A percentile compares a stretch with the other conserved stretches of the same genome.
These are phyloP conservation scores for Drosophila nebulosa DNA, from an alignment of 1,140 invertebrate species.

Conservation along the genomic window DNA sequence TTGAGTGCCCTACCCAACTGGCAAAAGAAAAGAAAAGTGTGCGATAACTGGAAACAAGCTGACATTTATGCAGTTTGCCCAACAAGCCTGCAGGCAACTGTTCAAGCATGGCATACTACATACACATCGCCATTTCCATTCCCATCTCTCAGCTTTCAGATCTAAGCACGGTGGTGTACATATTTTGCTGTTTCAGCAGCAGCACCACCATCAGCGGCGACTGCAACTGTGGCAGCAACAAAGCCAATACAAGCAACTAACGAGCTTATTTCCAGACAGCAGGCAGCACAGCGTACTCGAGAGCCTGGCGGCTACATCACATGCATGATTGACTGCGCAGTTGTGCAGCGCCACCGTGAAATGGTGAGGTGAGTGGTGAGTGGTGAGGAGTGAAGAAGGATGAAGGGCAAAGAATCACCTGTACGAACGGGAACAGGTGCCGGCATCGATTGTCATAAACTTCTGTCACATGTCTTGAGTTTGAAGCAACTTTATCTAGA, in stretches of 20 bases:
- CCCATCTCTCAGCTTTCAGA: neutral
- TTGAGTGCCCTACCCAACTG: constrained; percentile 44
- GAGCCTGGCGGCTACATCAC: constrained; percentile 73
- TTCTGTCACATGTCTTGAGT: constrained; percentile 47
- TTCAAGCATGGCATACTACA: constrained; percentile 59
- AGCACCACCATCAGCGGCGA: constrained; percentile 23
- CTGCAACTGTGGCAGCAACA: constrained; percentile 1
- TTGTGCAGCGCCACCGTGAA: constrained; percentile 57
- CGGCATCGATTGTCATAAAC: constrained; percentile 68
- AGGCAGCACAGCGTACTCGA: constrained; percentile 20
- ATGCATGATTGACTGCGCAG: constrained; percentile 78
- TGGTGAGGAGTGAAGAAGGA: too few species aligned
- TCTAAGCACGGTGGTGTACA: constrained; percentile 29
- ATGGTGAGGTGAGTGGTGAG: too few species aligned
- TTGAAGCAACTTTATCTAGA: constrained; percentile 57
- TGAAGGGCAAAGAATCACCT: neutral
- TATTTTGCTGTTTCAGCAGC: constrained; percentile 55
- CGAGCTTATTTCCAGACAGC: constrained; percentile 77
- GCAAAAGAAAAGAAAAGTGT: constrained; percentile 51
- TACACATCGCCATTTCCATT: constrained; percentile 18
- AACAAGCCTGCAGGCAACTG: constrained; percentile 67
- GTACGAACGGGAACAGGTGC: constrained; percentile 42
- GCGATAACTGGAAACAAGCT: constrained; percentile 78
- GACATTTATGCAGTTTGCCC: constrained; percentile 77
- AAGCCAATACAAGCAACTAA: constrained; percentile 74